Evolutionary conservation across 1,140 invertebrate species (phyloP).

Genomic region (Heliothis virescens): DNA sequence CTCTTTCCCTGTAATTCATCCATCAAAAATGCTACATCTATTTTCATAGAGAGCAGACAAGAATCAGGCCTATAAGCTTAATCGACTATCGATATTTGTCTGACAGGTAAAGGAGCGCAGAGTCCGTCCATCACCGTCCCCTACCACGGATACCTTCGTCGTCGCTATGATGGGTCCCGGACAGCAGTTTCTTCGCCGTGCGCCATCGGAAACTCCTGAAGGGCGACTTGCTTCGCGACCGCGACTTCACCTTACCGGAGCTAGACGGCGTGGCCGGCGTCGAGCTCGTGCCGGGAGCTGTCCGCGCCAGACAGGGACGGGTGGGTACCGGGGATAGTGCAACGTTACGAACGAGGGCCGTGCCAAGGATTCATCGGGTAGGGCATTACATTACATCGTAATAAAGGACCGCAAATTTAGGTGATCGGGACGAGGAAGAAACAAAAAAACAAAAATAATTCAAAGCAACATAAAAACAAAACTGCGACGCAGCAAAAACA

Average conservation of each 20-base stretch:
- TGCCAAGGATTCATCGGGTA: conserved; percentile 13
- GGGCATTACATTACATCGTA: neutral
- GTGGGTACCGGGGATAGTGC: conserved; percentile 52
- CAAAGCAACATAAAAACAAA: conserved; percentile 84
- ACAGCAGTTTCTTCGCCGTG: conserved; percentile 87
- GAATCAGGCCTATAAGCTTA: too few species aligned
- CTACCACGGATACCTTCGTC: conserved; percentile 89
- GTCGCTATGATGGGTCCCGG: conserved; percentile 90
- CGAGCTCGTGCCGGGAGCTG: conserved; percentile 75
- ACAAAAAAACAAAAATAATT: conserved; percentile 74
- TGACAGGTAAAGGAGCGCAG: too few species aligned
- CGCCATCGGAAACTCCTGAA: conserved; percentile 95
- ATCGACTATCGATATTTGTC: too few species aligned
- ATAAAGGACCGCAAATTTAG: conserved; percentile 4
- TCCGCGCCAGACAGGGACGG: conserved; percentile 47
- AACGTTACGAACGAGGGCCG: conserved; percentile 28
- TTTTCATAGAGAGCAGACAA: too few species aligned
- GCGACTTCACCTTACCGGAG: conserved; percentile 89
- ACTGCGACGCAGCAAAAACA: conserved; percentile 78
- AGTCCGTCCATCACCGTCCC: conserved; percentile 66
- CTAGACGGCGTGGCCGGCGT: conserved; percentile 77
- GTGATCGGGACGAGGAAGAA: conserved; percentile 46
- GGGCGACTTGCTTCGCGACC: conserved; percentile 95
- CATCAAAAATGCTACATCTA: too few species aligned
- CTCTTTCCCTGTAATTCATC: too few species aligned